Percentiles rank a stretch among this genome's conserved stretches.
Evolutionary conservation across 2,888 invertebrate genomes (phyloP).

Genomic region (Meloe dianella): DNA sequence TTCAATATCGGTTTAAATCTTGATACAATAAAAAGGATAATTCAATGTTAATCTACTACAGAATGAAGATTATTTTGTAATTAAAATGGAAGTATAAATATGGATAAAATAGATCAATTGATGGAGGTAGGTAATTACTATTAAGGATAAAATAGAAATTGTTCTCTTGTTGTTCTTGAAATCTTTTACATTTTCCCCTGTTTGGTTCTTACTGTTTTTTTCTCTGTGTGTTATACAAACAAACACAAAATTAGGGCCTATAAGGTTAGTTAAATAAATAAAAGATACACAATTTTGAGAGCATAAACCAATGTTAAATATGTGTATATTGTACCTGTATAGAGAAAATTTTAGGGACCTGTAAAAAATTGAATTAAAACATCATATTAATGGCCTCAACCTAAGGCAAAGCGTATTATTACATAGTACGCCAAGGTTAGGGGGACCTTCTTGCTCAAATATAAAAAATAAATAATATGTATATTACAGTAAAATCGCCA

Average conservation of each 20-base stretch:
- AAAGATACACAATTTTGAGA: constrained; percentile 2
- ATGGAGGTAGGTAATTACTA: background rate
- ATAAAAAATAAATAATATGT: background rate
- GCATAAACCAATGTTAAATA: constrained; percentile 15
- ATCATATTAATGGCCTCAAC: constrained; percentile 47
- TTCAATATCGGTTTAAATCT: background rate
- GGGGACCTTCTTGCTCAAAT: constrained; percentile 42
- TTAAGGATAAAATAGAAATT: background rate
- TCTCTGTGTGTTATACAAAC: background rate
- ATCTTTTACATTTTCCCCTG: background rate
- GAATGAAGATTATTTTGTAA: background rate
- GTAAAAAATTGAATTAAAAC: constrained; percentile 33
- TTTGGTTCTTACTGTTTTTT: background rate
- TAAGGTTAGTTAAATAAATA: background rate
- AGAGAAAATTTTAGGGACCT: constrained; percentile 23
- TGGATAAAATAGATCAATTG: background rate
- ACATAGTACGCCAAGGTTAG: constrained; percentile 39
- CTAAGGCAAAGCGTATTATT: constrained; percentile 53
- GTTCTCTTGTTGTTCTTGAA: background rate
- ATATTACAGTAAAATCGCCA: constrained; percentile 41
- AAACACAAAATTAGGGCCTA: background rate
- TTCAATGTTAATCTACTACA: background rate
- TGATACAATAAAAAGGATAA: background rate
- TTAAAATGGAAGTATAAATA: background rate
- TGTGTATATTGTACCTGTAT: constrained; percentile 9